Conservation (phyloP, 2,797 vertebrate species). For the Sebastiscus tertius region DNA sequence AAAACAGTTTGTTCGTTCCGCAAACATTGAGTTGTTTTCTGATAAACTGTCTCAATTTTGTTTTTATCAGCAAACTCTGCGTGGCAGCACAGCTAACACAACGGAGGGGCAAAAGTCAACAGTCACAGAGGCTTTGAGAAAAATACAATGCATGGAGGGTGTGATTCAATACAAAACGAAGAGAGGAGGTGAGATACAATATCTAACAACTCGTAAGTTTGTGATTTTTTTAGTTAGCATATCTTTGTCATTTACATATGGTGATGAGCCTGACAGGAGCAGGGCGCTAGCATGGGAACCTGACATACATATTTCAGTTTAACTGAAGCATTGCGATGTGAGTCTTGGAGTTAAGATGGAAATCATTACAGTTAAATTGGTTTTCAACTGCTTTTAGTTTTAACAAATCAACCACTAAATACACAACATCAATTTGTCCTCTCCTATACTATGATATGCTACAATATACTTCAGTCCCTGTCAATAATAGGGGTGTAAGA, state of each 20-base stretch:
- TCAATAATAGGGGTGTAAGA: too few relatives aligned
- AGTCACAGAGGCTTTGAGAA: not conserved
- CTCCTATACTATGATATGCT: too few relatives aligned
- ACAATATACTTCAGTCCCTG: too few relatives aligned
- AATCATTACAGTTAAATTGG: not conserved
- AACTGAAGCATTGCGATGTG: not conserved
- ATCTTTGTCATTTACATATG: not conserved
- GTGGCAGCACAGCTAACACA: not conserved
- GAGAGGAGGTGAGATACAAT: not conserved
- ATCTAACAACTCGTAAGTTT: not conserved
- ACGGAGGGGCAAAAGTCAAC: not conserved
- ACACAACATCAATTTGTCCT: not conserved
- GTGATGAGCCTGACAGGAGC: not conserved
- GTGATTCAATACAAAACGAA: not conserved
- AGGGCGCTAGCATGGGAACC: not conserved
- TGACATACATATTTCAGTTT: not conserved
- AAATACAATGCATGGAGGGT: not conserved
- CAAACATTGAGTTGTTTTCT: not conserved
- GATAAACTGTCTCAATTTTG: not conserved
- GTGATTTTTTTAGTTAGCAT: not conserved
- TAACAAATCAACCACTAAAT: not conserved
- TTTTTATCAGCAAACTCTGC: not conserved
- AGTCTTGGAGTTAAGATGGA: not conserved
- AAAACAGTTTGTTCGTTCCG: not conserved
- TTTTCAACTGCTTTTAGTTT: not conserved